These are phyloP conservation scores for Natator depressus DNA, from an alignment of 2,113 vertebrate species.

Conservation along the genomic window DNA sequence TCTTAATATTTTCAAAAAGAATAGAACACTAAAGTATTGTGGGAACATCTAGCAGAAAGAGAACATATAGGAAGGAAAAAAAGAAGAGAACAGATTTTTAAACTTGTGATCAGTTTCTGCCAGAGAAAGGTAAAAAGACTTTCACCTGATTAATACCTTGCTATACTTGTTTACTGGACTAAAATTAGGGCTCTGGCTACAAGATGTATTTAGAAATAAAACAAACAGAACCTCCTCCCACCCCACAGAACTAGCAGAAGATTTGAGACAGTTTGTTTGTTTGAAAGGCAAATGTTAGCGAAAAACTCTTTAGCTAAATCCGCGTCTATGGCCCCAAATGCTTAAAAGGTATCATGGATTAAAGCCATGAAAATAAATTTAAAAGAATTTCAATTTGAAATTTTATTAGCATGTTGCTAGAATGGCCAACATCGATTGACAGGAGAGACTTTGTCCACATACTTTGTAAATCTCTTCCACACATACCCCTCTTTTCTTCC, in stretches of 20 bases:
- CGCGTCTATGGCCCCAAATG: conserved; percentile 71
- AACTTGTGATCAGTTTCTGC: conserved; percentile 33
- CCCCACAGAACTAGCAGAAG: conserved; percentile 37
- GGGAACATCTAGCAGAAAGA: conserved; percentile 2
- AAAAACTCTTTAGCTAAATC: conserved; percentile 73
- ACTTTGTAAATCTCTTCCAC: conserved; percentile 63
- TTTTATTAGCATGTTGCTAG: conserved; percentile 84
- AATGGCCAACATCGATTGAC: conserved; percentile 78
- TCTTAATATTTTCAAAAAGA: neutral
- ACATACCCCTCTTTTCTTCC: conserved; percentile 32
- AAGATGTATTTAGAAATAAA: conserved; percentile 40
- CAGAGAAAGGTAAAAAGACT: neutral
- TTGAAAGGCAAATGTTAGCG: conserved; percentile 61
- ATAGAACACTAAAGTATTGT: conserved; percentile 12
- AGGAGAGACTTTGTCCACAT: conserved; percentile 76
- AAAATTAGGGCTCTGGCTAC: conserved; percentile 35
- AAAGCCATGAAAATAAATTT: conserved; percentile 85
- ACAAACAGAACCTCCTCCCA: neutral
- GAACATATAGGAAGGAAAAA: neutral
- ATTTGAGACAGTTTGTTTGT: conserved; percentile 49
- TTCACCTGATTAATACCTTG: conserved; percentile 2
- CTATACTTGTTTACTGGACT: neutral
- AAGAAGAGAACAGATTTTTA: conserved; percentile 9
- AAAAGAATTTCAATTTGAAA: conserved; percentile 86
- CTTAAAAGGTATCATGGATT: conserved; percentile 83